A percentile compares a stretch with the other conserved stretches of the same genome.
These are phyloP conservation scores for Eutolmus rufibarbis DNA, from an alignment of 2,888 invertebrate species.

Conservation along the genomic window DNA sequence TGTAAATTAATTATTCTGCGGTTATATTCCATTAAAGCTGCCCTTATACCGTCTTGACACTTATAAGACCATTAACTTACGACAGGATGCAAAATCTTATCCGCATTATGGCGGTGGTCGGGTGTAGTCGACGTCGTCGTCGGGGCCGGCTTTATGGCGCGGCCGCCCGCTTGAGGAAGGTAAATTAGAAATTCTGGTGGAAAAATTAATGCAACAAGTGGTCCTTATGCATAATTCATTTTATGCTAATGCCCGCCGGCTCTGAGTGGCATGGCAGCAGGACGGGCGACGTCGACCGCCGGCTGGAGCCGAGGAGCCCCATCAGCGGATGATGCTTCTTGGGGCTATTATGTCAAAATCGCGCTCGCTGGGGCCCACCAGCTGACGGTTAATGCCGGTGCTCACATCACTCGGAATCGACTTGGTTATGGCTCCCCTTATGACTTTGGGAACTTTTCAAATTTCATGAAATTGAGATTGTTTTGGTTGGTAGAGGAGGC, in stretches of 20 bases:
- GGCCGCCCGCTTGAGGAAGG: constrained; percentile 22
- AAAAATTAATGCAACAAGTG: constrained; percentile 48
- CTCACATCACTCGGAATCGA: constrained; percentile 21
- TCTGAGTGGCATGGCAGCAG: not conserved
- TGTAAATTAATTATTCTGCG: constrained; percentile 36
- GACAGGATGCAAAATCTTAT: constrained; percentile 43
- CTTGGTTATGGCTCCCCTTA: constrained; percentile 20
- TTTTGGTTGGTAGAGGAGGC: not conserved
- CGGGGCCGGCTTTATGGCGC: not conserved
- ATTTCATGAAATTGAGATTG: constrained; percentile 24
- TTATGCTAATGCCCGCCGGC: constrained; percentile 44
- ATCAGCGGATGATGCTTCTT: constrained; percentile 2
- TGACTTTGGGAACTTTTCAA: constrained; percentile 23
- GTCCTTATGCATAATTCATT: constrained; percentile 47
- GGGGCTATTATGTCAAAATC: constrained; percentile 26
- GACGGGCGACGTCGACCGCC: not conserved
- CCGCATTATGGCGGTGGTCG: constrained; percentile 30
- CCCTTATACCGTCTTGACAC: constrained; percentile 42
- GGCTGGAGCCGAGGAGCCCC: not conserved
- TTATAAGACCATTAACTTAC: constrained; percentile 43
- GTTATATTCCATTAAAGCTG: constrained; percentile 45
- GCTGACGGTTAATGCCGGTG: constrained; percentile 10
- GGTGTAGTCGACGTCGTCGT: not conserved
- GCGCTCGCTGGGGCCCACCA: not conserved
- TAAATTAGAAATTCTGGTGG: constrained; percentile 41